phyloP scores from a whole-genome alignment of 1,140 invertebrate species.

The Zaprionus gabonicus region DNA sequence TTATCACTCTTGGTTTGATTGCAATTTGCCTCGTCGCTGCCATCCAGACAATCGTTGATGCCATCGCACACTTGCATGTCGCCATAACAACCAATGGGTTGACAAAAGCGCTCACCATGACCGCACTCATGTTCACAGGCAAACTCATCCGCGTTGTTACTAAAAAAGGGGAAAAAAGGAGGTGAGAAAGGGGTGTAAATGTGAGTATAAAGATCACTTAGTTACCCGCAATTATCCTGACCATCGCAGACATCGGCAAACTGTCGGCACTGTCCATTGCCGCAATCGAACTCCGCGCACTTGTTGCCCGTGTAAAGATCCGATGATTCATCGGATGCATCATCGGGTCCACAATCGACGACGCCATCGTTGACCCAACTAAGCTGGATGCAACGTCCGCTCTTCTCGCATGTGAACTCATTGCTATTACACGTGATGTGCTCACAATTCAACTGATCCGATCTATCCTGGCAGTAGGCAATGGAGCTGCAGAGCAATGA shows the following conservation, averaged over 20 bases:
- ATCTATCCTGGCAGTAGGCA: constrained; percentile 88
- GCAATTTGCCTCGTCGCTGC: constrained; percentile 87
- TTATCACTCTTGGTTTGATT: constrained; percentile 79
- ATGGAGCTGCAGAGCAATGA: constrained; percentile 89
- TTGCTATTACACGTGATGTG: constrained; percentile 87
- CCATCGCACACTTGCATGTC: constrained; percentile 89
- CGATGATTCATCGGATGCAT: constrained; percentile 70
- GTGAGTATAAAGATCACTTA: neutral
- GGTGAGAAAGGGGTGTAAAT: neutral
- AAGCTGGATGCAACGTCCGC: constrained; percentile 89
- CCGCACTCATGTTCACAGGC: constrained; percentile 80
- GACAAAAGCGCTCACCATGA: constrained; percentile 87
- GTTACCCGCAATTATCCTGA: constrained; percentile 89
- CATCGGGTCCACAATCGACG: constrained; percentile 87
- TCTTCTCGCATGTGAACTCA: constrained; percentile 86
- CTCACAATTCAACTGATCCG: constrained; percentile 87
- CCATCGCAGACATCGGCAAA: constrained; percentile 90
- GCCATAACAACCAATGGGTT: constrained; percentile 89
- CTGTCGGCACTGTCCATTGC: constrained; percentile 90
- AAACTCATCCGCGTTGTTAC: constrained; percentile 88
- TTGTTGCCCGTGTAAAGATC: constrained; percentile 87
- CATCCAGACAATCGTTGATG: constrained; percentile 90
- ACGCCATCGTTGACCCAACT: constrained; percentile 90
- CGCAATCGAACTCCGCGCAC: constrained; percentile 88
- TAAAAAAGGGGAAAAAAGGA: constrained; percentile 6